phyloP scores from a whole-genome alignment of 2,113 vertebrate genomes.

The Albula glossodonta region DNA sequence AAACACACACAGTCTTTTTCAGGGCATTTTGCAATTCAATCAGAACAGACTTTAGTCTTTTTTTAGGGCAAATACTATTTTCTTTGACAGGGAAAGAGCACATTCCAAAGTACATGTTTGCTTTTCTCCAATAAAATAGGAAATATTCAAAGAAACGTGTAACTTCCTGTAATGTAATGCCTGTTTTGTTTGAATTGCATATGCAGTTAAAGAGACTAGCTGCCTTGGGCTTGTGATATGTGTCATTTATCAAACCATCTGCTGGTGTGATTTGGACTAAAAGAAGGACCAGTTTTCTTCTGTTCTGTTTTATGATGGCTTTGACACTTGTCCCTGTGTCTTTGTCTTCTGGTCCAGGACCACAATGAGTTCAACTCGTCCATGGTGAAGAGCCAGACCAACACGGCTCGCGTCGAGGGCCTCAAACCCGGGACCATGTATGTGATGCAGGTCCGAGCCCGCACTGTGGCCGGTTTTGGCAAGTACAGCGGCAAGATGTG shows the following conservation, averaged over 20 bases:
- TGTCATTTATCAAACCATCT: background rate
- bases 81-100: too few species aligned
- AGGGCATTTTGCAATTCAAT: too few species aligned
- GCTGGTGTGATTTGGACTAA: background rate
- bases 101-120: too few species aligned
- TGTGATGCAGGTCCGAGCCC: conserved; percentile 91
- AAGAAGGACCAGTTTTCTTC: background rate
- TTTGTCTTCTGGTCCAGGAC: conserved; percentile 65
- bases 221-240: too few species aligned
- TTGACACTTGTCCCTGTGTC: background rate
- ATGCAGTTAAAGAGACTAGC: too few species aligned
- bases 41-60: too few species aligned
- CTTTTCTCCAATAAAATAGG: too few species aligned
- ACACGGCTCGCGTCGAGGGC: conserved; percentile 86
- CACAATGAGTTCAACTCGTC: conserved; percentile 91
- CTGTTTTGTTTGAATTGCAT: too few species aligned
- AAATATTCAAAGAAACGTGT: too few species aligned
- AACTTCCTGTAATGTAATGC: too few species aligned
- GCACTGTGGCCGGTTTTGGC: conserved; percentile 91
- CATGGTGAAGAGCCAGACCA: conserved; percentile 85
- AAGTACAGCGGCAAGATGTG: conserved; percentile 96
- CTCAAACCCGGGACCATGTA: conserved; percentile 89
- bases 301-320: background rate
- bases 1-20: too few species aligned
- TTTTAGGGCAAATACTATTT: too few species aligned